Conservation (phyloP, 2,797 vertebrate species). For the Psittacula derbiana region DNA sequence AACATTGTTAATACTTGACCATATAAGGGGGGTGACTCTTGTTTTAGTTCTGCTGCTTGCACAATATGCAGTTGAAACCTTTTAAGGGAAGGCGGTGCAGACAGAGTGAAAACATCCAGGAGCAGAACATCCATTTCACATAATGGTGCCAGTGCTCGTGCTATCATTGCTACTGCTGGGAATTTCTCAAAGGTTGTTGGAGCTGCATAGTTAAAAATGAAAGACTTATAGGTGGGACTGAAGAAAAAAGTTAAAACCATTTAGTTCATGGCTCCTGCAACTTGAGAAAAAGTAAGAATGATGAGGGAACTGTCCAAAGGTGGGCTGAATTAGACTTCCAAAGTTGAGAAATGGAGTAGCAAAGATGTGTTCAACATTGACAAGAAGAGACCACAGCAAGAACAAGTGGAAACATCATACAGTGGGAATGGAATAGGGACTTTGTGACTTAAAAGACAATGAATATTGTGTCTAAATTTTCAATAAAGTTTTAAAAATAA, state of each 20-base stretch:
- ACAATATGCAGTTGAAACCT: conserved; percentile 65
- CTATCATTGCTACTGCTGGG: conserved; percentile 3
- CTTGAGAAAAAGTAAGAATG: not conserved
- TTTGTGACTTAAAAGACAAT: not conserved
- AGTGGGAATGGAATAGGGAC: not conserved
- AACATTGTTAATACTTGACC: conserved; percentile 73
- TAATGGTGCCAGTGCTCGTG: conserved; percentile 16
- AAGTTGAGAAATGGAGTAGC: not conserved
- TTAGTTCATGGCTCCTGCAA: not conserved
- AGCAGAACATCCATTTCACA: conserved; percentile 57
- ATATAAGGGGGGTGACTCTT: conserved; percentile 67
- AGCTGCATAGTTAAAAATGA: not conserved
- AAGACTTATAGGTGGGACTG: not conserved
- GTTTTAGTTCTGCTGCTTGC: conserved; percentile 59
- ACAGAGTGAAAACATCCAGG: conserved; percentile 56
- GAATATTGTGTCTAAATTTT: not conserved
- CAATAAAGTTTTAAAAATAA: not conserved
- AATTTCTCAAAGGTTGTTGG: conserved; percentile 14
- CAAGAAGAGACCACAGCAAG: not conserved
- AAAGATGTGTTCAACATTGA: not conserved
- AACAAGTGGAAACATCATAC: not conserved
- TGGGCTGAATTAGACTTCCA: not conserved
- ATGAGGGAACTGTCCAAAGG: not conserved
- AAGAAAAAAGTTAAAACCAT: not conserved
- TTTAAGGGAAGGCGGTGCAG: conserved; percentile 73